Percentiles rank a stretch among this genome's conserved stretches.
These are phyloP conservation scores for Argopecten irradians DNA, from an alignment of 1,140 invertebrate genomes.

Conservation along the genomic window DNA sequence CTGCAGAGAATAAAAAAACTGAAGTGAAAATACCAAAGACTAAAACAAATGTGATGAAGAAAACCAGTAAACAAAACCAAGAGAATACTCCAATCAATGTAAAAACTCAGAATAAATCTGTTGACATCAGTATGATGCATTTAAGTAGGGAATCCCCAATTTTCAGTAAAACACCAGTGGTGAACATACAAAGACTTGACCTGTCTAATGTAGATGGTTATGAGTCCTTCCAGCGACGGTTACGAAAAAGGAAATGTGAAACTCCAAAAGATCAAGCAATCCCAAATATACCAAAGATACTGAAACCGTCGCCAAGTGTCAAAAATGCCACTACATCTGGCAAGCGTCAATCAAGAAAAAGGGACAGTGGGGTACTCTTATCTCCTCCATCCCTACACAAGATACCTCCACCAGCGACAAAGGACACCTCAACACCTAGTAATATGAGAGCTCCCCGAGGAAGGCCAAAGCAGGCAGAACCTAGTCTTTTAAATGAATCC, in stretches of 20 bases:
- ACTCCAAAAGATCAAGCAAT: not conserved
- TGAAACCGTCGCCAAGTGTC: not conserved
- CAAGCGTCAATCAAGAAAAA: conserved; percentile 11
- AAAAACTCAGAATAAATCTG: not conserved
- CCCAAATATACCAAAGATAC: not conserved
- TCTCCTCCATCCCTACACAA: conserved; percentile 40
- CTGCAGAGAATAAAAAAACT: not conserved
- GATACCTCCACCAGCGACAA: not conserved
- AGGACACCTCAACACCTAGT: conserved; percentile 37
- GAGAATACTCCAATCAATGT: not conserved
- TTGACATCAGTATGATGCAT: too few species aligned
- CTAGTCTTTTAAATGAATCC: conserved; percentile 21
- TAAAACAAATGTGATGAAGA: not conserved
- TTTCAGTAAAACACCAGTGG: conserved; percentile 27
- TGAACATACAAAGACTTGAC: conserved; percentile 32
- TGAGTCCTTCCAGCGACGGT: conserved; percentile 24
- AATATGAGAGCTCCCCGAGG: not conserved
- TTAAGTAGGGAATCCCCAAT: not conserved
- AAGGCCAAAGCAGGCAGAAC: not conserved
- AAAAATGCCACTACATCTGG: not conserved
- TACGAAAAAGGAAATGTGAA: conserved; percentile 32
- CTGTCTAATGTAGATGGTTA: not conserved
- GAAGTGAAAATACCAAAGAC: not conserved
- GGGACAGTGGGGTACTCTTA: conserved; percentile 41
- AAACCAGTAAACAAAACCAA: not conserved